phyloP scores from a whole-genome alignment of 1,140 invertebrate species.

The Drosophila dunni region DNA sequence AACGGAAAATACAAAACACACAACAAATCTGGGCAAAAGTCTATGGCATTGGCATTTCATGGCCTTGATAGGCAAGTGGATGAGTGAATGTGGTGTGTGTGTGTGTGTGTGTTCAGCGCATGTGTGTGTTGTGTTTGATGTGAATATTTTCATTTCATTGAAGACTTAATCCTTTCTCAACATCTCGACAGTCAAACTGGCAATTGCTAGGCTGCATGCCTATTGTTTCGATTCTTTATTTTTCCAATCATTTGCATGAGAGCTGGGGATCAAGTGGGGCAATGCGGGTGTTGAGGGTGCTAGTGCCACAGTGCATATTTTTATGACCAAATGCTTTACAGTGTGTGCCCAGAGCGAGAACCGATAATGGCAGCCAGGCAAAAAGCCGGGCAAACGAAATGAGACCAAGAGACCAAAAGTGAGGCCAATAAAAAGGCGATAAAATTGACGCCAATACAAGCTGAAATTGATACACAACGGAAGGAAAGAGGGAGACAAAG shows the following conservation, averaged over 20 bases:
- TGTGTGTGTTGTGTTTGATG: conserved; percentile 1
- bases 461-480: conserved; percentile 1
- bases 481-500: conserved; percentile 4
- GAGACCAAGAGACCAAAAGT: conserved; percentile 64
- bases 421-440: conserved; percentile 82
- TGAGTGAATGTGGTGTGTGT: conserved; percentile 3
- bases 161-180: conserved; percentile 78
- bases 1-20: conserved; percentile 19
- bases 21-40: conserved; percentile 30
- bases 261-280: not conserved
- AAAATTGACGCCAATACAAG: conserved; percentile 72
- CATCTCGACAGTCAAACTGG: conserved; percentile 33
- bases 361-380: conserved; percentile 56
- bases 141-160: conserved; percentile 61
- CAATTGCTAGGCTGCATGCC: conserved; percentile 37
- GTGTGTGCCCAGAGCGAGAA: conserved; percentile 39
- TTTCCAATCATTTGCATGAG: conserved; percentile 39
- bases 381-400: conserved; percentile 58
- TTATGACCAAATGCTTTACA: conserved; percentile 65
- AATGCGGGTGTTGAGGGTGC: not conserved
- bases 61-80: conserved; percentile 19
- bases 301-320: conserved; percentile 60
- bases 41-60: conserved; percentile 37
- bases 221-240: conserved; percentile 29
- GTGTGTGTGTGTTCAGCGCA: not conserved